Conservation (phyloP, 2,888 invertebrate species). For the Syrphus vitripennis region DNA sequence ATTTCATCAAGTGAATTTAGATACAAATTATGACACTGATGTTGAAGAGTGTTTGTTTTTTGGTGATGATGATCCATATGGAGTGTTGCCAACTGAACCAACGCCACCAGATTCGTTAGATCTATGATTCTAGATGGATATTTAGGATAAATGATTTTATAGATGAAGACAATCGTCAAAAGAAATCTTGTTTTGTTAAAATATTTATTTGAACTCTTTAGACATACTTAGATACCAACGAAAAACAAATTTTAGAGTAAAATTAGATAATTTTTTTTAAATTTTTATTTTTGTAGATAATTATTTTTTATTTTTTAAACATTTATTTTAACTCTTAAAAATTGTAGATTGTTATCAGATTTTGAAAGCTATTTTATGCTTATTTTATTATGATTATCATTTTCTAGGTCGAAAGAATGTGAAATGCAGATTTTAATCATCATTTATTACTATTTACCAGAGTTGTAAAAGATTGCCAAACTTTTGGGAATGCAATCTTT, state of each 20-base stretch:
- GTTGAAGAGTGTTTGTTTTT: conserved; percentile 85
- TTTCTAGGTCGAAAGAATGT: too few relatives aligned
- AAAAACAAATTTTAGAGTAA: neutral
- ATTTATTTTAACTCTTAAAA: too few relatives aligned
- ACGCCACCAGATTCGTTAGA: conserved; percentile 83
- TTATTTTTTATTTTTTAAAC: neutral
- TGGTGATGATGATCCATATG: conserved; percentile 83
- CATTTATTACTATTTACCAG: too few relatives aligned
- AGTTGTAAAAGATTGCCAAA: too few relatives aligned
- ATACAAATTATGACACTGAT: conserved; percentile 85
- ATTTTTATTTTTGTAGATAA: neutral
- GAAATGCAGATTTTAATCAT: too few relatives aligned
- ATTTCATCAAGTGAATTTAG: conserved; percentile 84
- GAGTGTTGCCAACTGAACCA: conserved; percentile 84
- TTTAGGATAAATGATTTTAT: too few relatives aligned
- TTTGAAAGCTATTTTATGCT: neutral
- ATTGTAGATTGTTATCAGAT: neutral
- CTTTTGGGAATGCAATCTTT: too few relatives aligned
- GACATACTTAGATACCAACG: neutral
- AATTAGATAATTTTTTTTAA: neutral
- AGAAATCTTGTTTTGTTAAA: neutral
- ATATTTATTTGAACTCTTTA: neutral
- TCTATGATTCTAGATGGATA: conserved; percentile 81
- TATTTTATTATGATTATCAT: too few relatives aligned
- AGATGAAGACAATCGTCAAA: neutral